Base-by-base conservation (phyloP, 1,140 invertebrate species). In the Hesperophylax magnus region DNA sequence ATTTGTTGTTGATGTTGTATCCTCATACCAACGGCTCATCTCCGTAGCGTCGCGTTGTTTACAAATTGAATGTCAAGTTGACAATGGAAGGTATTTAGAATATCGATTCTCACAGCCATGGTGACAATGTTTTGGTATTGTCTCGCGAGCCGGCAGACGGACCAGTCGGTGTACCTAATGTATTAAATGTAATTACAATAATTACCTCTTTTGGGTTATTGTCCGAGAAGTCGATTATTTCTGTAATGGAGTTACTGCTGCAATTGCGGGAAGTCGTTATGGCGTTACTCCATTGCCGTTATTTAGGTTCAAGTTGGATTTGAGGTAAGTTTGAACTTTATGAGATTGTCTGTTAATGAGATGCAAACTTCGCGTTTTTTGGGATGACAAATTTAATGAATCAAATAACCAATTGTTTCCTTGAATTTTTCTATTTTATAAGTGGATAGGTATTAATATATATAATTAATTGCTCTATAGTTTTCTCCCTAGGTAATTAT, bases 51-150 rank as follows among this genome's bases (percentile, higher is more conserved):
- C 78, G 75, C 69, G 22, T 77, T 81, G 79, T 81, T 79, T 77
- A 84, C 77, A 77, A 60, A 77, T 81, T 81, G 80, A 84, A 84
- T 81, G 82, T 81, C 79, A 84, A 83, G 77, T 79, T 80, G 79
- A 77, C 74, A 81, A 65, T 78, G 69, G 39, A 18, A 76, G 39
- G 54, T 27, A 56, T 78, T 34, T 22, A 5, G 39, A 14, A 47
- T 84, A 84, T 84, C 80, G 82, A 84, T 84, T 84, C 20, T 54
- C 79, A 76, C 54, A 60, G 31, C 82, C 82, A 78, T 83, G 69
- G 82, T 81, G 82, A 83, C 79, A 83, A 53, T 61, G 56, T 79
- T 65, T 79, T 79, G 24, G 17, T 58, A 71, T 27, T 58, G 65
- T 60, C 61, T 18, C 52, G 14, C 27, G 34, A 61, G 31, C 60